Evolutionary conservation across 2,797 vertebrate genomes (phyloP).

Genomic region (Etheostoma perlongum): DNA sequence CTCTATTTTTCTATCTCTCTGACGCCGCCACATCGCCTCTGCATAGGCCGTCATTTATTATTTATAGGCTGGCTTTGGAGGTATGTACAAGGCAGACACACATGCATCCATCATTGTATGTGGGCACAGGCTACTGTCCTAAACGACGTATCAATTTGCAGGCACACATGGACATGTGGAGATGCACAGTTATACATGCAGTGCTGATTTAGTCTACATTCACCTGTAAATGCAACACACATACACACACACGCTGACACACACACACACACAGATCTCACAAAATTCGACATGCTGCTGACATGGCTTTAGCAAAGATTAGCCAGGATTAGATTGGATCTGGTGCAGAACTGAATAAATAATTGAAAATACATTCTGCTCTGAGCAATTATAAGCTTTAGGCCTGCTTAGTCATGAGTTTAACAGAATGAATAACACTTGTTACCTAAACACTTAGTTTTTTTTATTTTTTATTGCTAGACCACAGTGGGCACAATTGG

Average conservation of each 20-base stretch:
- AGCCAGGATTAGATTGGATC: conserved; percentile 80
- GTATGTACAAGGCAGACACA: conserved; percentile 64
- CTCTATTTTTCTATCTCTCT: conserved; percentile 68
- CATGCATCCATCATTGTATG: conserved; percentile 61
- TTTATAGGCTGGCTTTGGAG: conserved; percentile 76
- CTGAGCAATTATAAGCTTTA: conserved; percentile 65
- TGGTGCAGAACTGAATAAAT: conserved; percentile 68
- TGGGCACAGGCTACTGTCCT: conserved; percentile 6
- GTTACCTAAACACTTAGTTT: conserved; percentile 2
- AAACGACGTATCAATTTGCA: conserved; percentile 3
- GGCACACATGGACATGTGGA: neutral
- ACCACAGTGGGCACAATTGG: too few relatives aligned
- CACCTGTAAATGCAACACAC: conserved; percentile 11
- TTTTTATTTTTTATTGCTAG: too few relatives aligned
- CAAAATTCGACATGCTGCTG: conserved; percentile 61
- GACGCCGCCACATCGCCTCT: conserved; percentile 51
- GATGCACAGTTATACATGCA: neutral
- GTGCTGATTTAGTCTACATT: conserved; percentile 1
- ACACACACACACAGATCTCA: conserved; percentile 26
- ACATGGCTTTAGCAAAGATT: conserved; percentile 76
- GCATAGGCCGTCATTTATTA: conserved; percentile 69
- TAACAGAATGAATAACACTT: conserved; percentile 13
- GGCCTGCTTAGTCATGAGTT: conserved; percentile 43
- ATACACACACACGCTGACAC: neutral
- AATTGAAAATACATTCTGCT: conserved; percentile 73